Base-by-base conservation (phyloP, 2,888 invertebrate genomes). In the Caenorhabditis japonica region DNA sequence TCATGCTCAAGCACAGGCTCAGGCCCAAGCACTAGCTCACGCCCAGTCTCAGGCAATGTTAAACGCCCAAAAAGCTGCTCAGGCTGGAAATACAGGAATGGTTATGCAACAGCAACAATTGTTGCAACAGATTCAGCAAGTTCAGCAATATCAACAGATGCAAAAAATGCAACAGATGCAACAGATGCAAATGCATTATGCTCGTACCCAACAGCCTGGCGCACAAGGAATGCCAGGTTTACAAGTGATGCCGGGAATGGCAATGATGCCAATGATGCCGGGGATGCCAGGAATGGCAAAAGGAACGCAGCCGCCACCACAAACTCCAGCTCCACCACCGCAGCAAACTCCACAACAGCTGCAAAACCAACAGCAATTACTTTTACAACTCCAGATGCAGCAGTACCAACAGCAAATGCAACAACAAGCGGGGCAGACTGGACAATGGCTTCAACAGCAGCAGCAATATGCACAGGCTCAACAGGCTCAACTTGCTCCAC, bases 81-180 rank as follows among this genome's bases (percentile, higher is more conserved):
- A 33, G n/a, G n/a, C n/a, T n/a, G n/a, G n/a, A n/a, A n/a, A n/a
- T n/a, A n/a, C n/a, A n/a, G n/a, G n/a, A n/a, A n/a, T n/a, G n/a
- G n/a, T n/a, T n/a, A n/a, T 38, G 15, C 46, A 47, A 21, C 68
- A 56, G 33, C 25, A 19, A 3, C 58, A 66, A 38, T 47, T 51
- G 12, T 30, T 56, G 5, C 58, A 58, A 21, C 51, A 61, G n/a
- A 1, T 59, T 23, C 46, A 38, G 15, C 58, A 58, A 12, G 15
- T 58, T 33, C 52, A 44, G 13, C 7, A 10, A 30, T 30, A 30
- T 30, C 30, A 5, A 5, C 47, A 49, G n/a, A 30, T 46, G 25
- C 64, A 55, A 38, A 41, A 58, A 8, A 38, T 59, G 58, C 66
- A 56, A n/a, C n/a, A n/a, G n/a, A 19, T 59, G 30, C 59, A 59